Conservation (phyloP, 2,113 vertebrate species). For the Rhinogobius similis region DNA sequence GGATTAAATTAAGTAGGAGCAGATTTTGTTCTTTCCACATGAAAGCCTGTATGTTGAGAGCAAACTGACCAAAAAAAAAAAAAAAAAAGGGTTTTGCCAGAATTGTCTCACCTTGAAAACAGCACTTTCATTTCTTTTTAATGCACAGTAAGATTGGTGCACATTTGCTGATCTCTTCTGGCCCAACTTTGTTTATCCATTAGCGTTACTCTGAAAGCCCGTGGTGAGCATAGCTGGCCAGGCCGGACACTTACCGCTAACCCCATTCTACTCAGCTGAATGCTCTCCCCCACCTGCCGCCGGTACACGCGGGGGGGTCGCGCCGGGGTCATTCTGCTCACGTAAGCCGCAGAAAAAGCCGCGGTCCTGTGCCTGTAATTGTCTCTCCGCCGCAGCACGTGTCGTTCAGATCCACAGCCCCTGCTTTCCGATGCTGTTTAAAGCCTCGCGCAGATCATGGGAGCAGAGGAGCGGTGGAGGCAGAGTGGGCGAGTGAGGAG, state of each 20-base stretch:
- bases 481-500: conserved; percentile 47
- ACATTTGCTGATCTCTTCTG: not conserved
- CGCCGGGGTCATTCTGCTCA: not conserved
- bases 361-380: not conserved
- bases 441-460: conserved; percentile 20
- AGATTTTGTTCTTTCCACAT: too few species aligned
- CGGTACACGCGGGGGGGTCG: not conserved
- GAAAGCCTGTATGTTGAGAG: too few species aligned
- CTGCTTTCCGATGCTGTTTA: not conserved
- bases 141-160: not conserved
- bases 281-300: not conserved
- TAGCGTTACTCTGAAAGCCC: not conserved
- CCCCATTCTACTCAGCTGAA: not conserved
- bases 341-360: not conserved
- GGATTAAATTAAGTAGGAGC: too few species aligned
- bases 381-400: not conserved
- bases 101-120: not conserved
- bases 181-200: not conserved
- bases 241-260: not conserved
- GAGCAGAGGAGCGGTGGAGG: conserved; percentile 41
- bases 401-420: not conserved
- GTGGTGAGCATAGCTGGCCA: not conserved
- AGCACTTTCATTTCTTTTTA: not conserved
- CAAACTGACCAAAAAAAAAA: not conserved
- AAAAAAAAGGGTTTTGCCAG: not conserved